Base-by-base conservation (phyloP, 1,140 invertebrate species). In the Micrasema longulum region DNA sequence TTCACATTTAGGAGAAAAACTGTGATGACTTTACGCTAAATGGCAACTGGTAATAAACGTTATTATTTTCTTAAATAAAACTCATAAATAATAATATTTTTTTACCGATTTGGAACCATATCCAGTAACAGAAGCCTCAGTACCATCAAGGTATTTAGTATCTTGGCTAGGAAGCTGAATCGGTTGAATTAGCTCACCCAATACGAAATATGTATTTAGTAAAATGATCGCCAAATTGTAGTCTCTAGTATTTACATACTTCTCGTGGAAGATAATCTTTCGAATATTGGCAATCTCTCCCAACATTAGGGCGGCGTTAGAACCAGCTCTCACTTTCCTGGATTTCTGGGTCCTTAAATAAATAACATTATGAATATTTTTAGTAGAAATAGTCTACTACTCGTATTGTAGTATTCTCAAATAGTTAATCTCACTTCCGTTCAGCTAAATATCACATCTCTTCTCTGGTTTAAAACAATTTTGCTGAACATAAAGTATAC, bases 41-140 rank as follows among this genome's bases (percentile, higher is more conserved):
- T 4, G 26, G 26, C 7, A 4, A 4, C 26, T 2, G 26, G 3
- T 31, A 4, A 4, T 31, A 31, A 31, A 31, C 26, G 26, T 31
- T 2, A 2, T 2, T 7, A 31, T 7, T 31, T 4, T 7, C 26
- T 31, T n/a, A n/a, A n/a, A 31, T 7, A 7, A 31, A 31, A 31
- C 7, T 31, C 7, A 31, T 4, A 31, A 31, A 31, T 7, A 31
- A 7, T 31, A 31, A 31, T 26, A 55, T 23, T 5, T 9, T 26
- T 23, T 57, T 57, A 57, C 53, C 31, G 53, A 22, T 35, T 26
- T 22, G 2, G 53, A 26, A 11, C 53, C 53, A 57, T 57, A 57
- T 6, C 53, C 53, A 35, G 53, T 57, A 11, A 26, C 16, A 23
- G 31, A 16, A 5, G 20, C 22, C 22, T 7, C 12, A 12, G 53